Conservation (phyloP, 2,797 vertebrate species). For the Oryzias dopingdopingensis region DNA sequence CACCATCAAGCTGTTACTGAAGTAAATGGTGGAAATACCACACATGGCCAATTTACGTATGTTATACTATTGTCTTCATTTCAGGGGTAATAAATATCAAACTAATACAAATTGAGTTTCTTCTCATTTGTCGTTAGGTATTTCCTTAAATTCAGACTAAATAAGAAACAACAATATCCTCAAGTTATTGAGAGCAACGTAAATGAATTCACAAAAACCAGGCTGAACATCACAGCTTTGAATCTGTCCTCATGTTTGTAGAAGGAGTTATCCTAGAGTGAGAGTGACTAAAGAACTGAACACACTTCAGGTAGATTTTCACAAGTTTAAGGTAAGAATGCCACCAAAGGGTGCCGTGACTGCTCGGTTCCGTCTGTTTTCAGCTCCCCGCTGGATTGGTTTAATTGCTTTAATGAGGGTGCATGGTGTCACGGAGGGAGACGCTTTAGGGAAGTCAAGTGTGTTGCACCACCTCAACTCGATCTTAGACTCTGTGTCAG, state of each 20-base stretch:
- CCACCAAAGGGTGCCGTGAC: conserved; percentile 66
- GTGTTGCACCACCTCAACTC: conserved; percentile 64
- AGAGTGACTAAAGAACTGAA: conserved; percentile 65
- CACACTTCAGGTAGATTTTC: conserved; percentile 66
- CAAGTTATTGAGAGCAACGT: neutral
- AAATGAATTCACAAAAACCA: conserved; percentile 26
- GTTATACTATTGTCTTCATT: too few relatives aligned
- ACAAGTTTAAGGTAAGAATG: conserved; percentile 68
- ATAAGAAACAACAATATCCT: too few relatives aligned
- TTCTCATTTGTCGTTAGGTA: too few relatives aligned
- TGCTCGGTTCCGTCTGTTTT: conserved; percentile 67
- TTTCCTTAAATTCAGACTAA: too few relatives aligned
- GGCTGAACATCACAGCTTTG: conserved; percentile 42
- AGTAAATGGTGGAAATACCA: too few relatives aligned
- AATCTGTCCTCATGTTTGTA: conserved; percentile 56
- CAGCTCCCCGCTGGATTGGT: conserved; percentile 71
- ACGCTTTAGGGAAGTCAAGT: conserved; percentile 72
- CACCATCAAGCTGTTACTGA: too few relatives aligned
- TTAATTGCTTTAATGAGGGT: conserved; percentile 80
- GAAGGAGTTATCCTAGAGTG: conserved; percentile 57
- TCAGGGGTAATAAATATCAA: too few relatives aligned
- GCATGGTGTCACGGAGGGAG: conserved; percentile 64
- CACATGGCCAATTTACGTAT: too few relatives aligned
- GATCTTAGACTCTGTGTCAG: conserved; percentile 64
- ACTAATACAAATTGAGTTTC: too few relatives aligned